Evolutionary conservation across 2,113 vertebrate species (phyloP), one percentile per base, ranked within the genome.

Genomic region (Cichladusa arquata): DNA sequence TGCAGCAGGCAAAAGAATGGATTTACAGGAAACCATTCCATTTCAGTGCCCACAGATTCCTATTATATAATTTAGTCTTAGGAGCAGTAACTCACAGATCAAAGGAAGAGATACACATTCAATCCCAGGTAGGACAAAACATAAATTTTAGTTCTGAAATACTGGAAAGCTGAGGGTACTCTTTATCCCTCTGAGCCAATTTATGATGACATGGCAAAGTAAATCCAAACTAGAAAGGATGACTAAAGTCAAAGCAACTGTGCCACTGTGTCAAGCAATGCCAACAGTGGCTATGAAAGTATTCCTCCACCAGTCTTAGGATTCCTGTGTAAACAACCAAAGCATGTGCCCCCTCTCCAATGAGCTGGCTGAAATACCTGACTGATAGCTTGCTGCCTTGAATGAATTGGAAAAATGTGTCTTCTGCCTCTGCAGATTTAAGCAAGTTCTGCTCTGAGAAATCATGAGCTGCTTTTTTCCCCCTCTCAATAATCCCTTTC

Each of bases 371-470:
- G 76, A n/a, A 72, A 90, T 78, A 28, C 13, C 34, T 92, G 92
- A 97, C 61, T 95, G 97, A 94, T 97, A 97, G 94, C 51, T 95
- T 93, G 94, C 51, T 92, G 84, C 91, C 77, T 92, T 81, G 96
- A 96, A 97, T 95, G 97, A 97, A 95, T 92, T 79, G 81, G 66
- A 96, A 94, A 78, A 4, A 60, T 71, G 28, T 3, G 12, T 72
- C 65, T 92, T 78, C 77, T 73, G 12, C 51, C 58, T 62, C 91
- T 85, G 70, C 71, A 81, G 86, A 92, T 28, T 65, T 64, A 15
- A 28, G 28, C 62, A 81, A 86, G 20, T 88, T 92, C 70, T 6
- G n/a, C 53, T 94, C 66, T 7, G 2, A 82, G 60, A 82, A 91
- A 73, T 44, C 40, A 85, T 23, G 44, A 73, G 80, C 29, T 77